phyloP scores from a whole-genome alignment of 2,797 vertebrate genomes.

The Melanotaenia trifasciata region DNA sequence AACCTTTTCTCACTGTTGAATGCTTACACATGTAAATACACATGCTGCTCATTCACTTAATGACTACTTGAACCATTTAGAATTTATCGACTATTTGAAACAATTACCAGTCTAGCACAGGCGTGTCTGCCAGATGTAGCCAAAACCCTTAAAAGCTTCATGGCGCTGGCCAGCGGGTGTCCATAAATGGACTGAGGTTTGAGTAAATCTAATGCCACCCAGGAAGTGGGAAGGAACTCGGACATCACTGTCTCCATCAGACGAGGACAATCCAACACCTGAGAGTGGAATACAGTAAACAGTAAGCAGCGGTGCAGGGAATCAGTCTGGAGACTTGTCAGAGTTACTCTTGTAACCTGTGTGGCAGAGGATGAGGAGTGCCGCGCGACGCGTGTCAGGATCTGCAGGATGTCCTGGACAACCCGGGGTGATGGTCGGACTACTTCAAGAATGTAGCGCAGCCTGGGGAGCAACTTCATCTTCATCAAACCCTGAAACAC shows the following conservation, averaged over 20 bases:
- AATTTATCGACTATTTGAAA: neutral
- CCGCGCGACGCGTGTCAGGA: conserved; percentile 90
- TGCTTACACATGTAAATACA: neutral
- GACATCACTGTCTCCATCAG: conserved; percentile 89
- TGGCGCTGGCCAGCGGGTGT: conserved; percentile 85
- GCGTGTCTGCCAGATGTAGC: conserved; percentile 90
- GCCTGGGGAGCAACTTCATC: conserved; percentile 91
- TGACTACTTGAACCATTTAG: neutral
- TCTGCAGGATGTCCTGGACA: conserved; percentile 89
- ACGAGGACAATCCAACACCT: conserved; percentile 94
- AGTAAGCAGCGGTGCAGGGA: neutral
- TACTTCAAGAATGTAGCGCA: conserved; percentile 95
- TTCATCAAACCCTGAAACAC: conserved; percentile 89
- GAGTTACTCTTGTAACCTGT: conserved; percentile 77
- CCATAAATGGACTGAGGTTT: conserved; percentile 83
- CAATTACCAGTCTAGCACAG: conserved; percentile 90
- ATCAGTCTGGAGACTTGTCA: neutral
- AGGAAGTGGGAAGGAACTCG: conserved; percentile 92
- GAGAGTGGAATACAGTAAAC: neutral
- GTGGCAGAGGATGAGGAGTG: conserved; percentile 89
- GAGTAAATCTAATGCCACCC: conserved; percentile 77
- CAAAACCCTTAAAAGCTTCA: conserved; percentile 94
- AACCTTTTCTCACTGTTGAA: neutral
- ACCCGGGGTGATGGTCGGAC: conserved; percentile 87
- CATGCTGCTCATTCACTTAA: neutral